These are phyloP conservation scores for Dryococelus australis DNA, from an alignment of 2,888 invertebrate species.

Conservation along the genomic window DNA sequence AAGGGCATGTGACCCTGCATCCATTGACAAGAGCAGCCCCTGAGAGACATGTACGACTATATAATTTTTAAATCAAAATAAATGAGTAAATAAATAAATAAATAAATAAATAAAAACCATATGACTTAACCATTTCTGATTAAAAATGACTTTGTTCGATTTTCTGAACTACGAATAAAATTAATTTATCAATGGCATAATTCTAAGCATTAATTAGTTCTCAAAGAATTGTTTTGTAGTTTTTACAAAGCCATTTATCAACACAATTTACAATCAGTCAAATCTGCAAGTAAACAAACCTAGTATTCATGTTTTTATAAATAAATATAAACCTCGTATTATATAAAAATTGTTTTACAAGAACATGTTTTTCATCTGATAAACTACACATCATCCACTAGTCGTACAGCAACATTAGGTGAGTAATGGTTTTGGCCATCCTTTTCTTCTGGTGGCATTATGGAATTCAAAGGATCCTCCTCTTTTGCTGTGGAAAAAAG, in stretches of 20 bases:
- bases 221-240: no score
- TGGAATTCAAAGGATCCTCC: conserved; percentile 50
- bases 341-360: neutral
- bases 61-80: no score
- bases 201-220: no score
- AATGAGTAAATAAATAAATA: no score
- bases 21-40: no score
- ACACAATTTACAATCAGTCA: neutral
- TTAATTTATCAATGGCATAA: no score
- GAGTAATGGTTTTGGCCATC: conserved; percentile 40
- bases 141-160: no score
- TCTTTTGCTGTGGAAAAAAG: conserved; percentile 50
- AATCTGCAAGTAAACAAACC: neutral
- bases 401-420: conserved; percentile 44
- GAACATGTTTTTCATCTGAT: neutral
- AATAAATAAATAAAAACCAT: no score
- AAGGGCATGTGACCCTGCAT: no score
- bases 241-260: neutral
- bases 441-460: conserved; percentile 44
- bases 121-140: no score
- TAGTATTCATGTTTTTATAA: conserved; percentile 10
- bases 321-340: neutral
- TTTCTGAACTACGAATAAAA: no score
- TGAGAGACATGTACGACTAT: no score
- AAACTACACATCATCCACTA: conserved; percentile 44